Evolutionary conservation across 2,113 vertebrate species (phyloP).

Genomic region (Murina feae): DNA sequence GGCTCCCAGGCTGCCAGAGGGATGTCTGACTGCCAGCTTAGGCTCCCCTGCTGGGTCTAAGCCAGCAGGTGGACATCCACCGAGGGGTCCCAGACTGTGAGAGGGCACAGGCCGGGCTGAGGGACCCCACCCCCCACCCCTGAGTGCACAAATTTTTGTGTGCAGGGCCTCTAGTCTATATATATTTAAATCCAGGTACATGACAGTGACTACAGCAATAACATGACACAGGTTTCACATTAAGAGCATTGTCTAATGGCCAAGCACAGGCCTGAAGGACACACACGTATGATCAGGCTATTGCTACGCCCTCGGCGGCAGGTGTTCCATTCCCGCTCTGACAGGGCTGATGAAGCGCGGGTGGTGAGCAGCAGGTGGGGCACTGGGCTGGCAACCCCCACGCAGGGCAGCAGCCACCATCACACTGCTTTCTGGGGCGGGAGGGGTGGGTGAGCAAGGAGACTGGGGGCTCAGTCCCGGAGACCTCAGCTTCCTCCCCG

Average conservation of each 20-base stretch:
- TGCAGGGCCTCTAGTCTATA: too few relatives aligned
- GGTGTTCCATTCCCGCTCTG: not conserved
- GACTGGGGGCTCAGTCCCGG: not conserved
- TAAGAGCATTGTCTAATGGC: not conserved
- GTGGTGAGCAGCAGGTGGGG: not conserved
- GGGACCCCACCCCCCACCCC: too few relatives aligned
- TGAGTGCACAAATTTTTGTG: too few relatives aligned
- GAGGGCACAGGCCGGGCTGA: too few relatives aligned
- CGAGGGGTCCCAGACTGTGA: too few relatives aligned
- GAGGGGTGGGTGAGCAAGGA: not conserved
- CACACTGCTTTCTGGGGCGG: not conserved
- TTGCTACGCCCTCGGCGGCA: rapidly evolving
- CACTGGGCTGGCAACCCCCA: rapidly evolving
- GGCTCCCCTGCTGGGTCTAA: too few relatives aligned
- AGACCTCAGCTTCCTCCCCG: not conserved
- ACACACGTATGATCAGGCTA: rapidly evolving
- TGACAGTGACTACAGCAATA: not conserved
- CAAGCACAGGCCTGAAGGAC: not conserved
- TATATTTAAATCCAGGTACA: not conserved
- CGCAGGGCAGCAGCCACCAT: rapidly evolving
- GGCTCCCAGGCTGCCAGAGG: too few relatives aligned
- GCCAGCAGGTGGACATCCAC: too few relatives aligned
- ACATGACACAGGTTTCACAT: not conserved
- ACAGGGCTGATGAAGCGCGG: not conserved
- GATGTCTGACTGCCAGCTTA: too few relatives aligned